Base-by-base conservation (phyloP, 2,797 vertebrate genomes). In the Pipistrellus kuhlii region DNA sequence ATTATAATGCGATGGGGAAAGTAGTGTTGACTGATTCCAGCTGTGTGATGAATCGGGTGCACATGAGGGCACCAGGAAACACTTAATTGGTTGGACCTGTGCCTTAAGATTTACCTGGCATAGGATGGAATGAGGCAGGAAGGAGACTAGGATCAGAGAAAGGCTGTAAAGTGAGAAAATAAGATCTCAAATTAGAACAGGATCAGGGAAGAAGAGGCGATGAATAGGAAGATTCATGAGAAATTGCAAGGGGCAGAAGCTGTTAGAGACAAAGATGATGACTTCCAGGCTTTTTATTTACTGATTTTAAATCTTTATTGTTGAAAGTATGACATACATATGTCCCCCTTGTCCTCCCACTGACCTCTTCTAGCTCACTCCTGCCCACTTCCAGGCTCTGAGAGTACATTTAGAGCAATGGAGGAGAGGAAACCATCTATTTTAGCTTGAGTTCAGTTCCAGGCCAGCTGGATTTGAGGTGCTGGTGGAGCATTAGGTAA, bases 401-500 rank as follows among this genome's bases (percentile, higher is more conserved):
- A 76, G 72, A 41, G 23, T 17, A 6, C 8, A 15, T 55, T 46
- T 69, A 13, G 23, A 64, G 25, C 68, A 41, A 8, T 35, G 38
- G 30, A 64, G 8, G 66, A 80, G 8, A 41, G 2, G 15, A 5
- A 27, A 9, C 62, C 5, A 2, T 75, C 23, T 0, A 3, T 75
- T 95, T 80, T 77, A 14, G 51, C 38, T 75, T 46, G 41, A 86
- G 14, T 59, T 92, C 62, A 59, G 38, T 82, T 91, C 91, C 15
- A 75, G 27, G 69, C 20, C 1, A 23, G 13, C 23, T 38, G 35
- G 23, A n/a, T 77, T 76, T n/a, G 78, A 87, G 53, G 23, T 76
- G 53, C 21, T 83, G 15, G 18, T 72, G n/a, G 25, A 44, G 73
- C 32, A 86, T 59, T 77, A 73, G 44, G n/a, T 35, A 38, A 66